Evolutionary conservation across 2,113 vertebrate species (phyloP).

Genomic region (Haemorhous mexicanus): DNA sequence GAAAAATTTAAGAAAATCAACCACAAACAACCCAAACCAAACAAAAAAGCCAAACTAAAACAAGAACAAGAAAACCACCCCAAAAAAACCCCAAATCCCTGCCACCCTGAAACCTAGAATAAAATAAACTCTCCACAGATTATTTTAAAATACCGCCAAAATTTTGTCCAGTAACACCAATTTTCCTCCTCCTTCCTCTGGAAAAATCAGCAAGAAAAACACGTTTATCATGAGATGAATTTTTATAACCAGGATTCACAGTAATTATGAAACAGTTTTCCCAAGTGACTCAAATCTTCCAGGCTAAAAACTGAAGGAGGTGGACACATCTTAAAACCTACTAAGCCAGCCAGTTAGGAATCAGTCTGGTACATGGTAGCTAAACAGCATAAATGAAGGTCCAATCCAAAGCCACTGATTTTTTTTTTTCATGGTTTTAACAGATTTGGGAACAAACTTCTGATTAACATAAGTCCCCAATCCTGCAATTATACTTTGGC

Average conservation of each 20-base stretch:
- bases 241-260: not conserved
- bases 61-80: not conserved
- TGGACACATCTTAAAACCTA: not conserved
- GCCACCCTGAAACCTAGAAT: not conserved
- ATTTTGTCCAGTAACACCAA: not conserved
- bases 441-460: not conserved
- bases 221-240: fast-evolving
- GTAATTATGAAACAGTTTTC: not conserved
- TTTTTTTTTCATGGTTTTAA: not conserved
- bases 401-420: not conserved
- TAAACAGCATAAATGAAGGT: not conserved
- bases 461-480: not conserved
- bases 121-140: not conserved
- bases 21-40: not conserved
- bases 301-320: not conserved
- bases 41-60: not conserved
- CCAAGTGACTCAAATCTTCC: not conserved
- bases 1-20: not conserved
- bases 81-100: fast-evolving
- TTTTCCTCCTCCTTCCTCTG: not conserved
- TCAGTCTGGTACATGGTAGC: not conserved
- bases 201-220: not conserved
- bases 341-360: not conserved
- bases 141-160: not conserved
- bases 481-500: not conserved